Base-by-base conservation (phyloP, 1,140 invertebrate genomes). In the Leptonema lineaticorne region DNA sequence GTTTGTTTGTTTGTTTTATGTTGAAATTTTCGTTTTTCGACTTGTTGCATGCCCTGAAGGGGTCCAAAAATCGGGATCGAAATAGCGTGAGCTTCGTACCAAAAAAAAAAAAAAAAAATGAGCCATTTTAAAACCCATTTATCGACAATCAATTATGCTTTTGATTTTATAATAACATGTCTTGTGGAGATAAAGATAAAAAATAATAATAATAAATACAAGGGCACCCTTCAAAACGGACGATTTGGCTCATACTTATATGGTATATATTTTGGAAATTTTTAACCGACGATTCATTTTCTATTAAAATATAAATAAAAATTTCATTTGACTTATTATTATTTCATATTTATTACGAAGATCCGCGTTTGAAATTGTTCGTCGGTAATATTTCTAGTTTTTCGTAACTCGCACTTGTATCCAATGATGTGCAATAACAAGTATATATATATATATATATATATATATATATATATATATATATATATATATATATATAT, bases 81-180 rank as follows among this genome's bases (percentile, higher is more conserved):
- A 16, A 16, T 59, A 16, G 28, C 28, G 57, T 59, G 57, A 59
- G 57, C 26, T 33, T n/a, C n/a, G n/a, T 20, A 24, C 57, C 57
- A 59, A 59, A 27, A 37, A 33, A 29, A 37, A 59, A 16, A 33
- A 59, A 59, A 33, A 27, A 29, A 33, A 33, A 33, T 16, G n/a
- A n/a, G 18, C 30, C 57, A 59, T 59, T n/a, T n/a, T n/a, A n/a
- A n/a, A n/a, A n/a, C n/a, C n/a, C n/a, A n/a, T n/a, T n/a, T 59
- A 59, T 59, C 18, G 57, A 20, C 50, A 30, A 59, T 59, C 57
- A 59, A 59, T 59, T 59, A 53, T 53, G 22, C 50, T 24, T 53
- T 53, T 26, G 50, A 53, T 53, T 53, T 24, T 24, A 11, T 53
- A 53, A 53, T 53, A 53, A 24, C 11, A 26, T 9, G 50, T 53